Base-by-base conservation (phyloP, 2,113 vertebrate species). In the Oncorhynchus tshawytscha region DNA sequence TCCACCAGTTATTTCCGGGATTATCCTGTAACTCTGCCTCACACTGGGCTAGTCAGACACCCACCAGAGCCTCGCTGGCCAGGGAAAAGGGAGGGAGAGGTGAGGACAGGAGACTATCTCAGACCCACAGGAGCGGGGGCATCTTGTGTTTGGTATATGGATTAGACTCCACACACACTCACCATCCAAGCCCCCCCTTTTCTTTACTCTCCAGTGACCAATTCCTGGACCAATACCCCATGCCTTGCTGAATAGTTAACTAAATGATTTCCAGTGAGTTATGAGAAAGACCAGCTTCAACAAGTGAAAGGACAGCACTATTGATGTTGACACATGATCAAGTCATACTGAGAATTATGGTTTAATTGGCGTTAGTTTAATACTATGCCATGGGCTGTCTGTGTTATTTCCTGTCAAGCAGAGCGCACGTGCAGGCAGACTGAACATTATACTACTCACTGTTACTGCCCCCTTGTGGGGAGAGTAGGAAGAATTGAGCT, bases 381-480 rank as follows among this genome's bases (percentile, higher is more conserved):
- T 5, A 1, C 22, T 6, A 0, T 9, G 27, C 22, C 27, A 20
- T 29, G n/a, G 16, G 29, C 62, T 62, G 54, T 20, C 29, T 73
- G 57, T 73, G 57, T 89, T 83, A 86, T 71, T 85, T 85, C 80
- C 85, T 80, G 76, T 78, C 24, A 77, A 29, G 27, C 0, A 62
- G 0, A 78, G 24, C 34, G 0, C 51, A 34, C 3, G 16, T 60
- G 24, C 6, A 31, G 2, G 2, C 49, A 0, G 6, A 1, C 15
- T 16, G 15, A 0, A 62, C 24, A 60, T 57, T 49, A 20, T 4
- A 60, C 76, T 51, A 22, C 22, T 72, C 18, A 48, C 70, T 51
- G 39, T 24, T 77, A 77, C 84, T 87, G 80, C 89, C 90, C 79
- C 76, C 90, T 81, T 67, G 84, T 88, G 90, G 87, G 74, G 59